Evolutionary conservation across 2,113 vertebrate species (phyloP).

Genomic region (Eretmodus cyanostictus): DNA sequence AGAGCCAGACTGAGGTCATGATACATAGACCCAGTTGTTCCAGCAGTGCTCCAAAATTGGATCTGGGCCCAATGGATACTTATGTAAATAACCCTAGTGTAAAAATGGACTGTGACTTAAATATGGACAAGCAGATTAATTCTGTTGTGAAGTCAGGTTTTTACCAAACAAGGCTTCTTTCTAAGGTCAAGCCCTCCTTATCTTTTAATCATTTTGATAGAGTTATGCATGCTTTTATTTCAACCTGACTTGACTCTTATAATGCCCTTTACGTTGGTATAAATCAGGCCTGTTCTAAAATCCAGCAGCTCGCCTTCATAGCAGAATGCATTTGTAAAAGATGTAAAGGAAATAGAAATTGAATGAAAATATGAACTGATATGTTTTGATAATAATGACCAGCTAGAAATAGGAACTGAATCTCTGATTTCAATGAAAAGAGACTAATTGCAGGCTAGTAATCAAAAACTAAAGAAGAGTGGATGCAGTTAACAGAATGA

Average conservation of each 20-base stretch:
- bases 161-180: not conserved
- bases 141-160: not conserved
- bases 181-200: not conserved
- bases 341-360: not conserved
- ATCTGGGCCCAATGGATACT: not conserved
- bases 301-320: not conserved
- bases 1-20: not conserved
- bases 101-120: not conserved
- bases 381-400: not conserved
- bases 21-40: not conserved
- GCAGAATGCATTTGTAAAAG: not conserved
- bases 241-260: not conserved
- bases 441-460: not conserved
- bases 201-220: not conserved
- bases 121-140: not conserved
- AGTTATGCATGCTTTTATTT: not conserved
- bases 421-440: not conserved
- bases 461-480: not conserved
- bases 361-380: not conserved
- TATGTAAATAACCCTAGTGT: not conserved
- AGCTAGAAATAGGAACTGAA: not conserved
- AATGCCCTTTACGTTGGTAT: not conserved
- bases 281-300: not conserved
- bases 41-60: not conserved
- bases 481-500: not conserved